phyloP scores from a whole-genome alignment of 1,140 invertebrate species.

The Dreissena polymorpha region DNA sequence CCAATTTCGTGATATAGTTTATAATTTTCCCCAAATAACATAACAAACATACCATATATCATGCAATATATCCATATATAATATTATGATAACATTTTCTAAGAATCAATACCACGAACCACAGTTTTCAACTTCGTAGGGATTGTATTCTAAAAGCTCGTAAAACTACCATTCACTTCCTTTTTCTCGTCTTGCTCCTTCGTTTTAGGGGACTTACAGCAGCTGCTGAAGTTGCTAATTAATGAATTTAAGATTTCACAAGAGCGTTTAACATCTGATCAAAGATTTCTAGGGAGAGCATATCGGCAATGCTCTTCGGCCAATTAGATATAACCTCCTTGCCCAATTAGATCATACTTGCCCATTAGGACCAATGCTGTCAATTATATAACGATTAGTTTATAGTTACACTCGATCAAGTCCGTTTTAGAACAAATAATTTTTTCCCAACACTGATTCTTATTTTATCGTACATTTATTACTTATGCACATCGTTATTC shows the following conservation, averaged over 20 bases:
- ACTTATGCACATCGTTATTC: too few relatives aligned
- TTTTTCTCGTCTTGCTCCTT: too few relatives aligned
- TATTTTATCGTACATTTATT: too few relatives aligned
- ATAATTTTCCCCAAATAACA: too few relatives aligned
- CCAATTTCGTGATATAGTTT: too few relatives aligned
- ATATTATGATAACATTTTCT: too few relatives aligned
- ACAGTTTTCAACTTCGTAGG: too few relatives aligned
- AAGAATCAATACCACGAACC: too few relatives aligned
- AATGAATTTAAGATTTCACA: constrained; percentile 55
- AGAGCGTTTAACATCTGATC: constrained; percentile 47
- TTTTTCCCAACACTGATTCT: constrained; percentile 16
- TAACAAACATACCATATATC: too few relatives aligned
- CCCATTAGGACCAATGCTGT: constrained; percentile 50
- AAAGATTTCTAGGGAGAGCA: constrained; percentile 25
- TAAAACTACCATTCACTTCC: too few relatives aligned
- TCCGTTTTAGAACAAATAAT: constrained; percentile 45
- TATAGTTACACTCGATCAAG: constrained; percentile 16
- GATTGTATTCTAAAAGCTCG: too few relatives aligned
- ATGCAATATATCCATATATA: too few relatives aligned
- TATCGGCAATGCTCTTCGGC: constrained; percentile 28
- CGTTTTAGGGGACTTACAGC: neutral
- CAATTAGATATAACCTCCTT: constrained; percentile 47
- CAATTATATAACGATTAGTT: constrained; percentile 57
- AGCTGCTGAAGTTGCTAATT: constrained; percentile 48
- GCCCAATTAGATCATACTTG: constrained; percentile 53